These are phyloP conservation scores for Anticlea derivata DNA, from an alignment of 2,888 invertebrate genomes.

Conservation along the genomic window DNA sequence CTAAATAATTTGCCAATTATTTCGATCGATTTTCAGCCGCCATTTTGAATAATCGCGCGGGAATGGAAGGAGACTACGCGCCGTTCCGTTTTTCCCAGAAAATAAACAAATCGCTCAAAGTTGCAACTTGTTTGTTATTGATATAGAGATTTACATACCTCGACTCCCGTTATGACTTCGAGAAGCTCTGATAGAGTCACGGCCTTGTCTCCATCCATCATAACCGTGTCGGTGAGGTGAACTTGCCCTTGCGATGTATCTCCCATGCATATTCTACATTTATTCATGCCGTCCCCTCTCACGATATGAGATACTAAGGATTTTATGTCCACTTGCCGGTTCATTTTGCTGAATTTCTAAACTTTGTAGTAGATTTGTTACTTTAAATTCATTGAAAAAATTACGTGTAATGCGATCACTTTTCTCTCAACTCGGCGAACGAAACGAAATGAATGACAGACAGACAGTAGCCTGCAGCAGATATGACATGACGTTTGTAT, in stretches of 20 bases:
- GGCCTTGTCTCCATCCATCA: slow-evolving; percentile 72
- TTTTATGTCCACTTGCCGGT: slow-evolving; percentile 69
- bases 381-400: slow-evolving; percentile 1
- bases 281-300: slow-evolving; percentile 70
- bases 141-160: slow-evolving; percentile 53
- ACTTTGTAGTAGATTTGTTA: background rate
- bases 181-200: slow-evolving; percentile 71
- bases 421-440: background rate
- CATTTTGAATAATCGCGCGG: slow-evolving; percentile 61
- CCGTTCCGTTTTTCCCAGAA: slow-evolving; percentile 78
- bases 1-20: too few species aligned
- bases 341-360: slow-evolving; percentile 51
- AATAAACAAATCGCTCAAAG: slow-evolving; percentile 51
- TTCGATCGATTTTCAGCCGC: slow-evolving; percentile 40
- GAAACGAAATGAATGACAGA: background rate
- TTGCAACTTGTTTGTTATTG: slow-evolving; percentile 26
- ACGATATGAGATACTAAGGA: slow-evolving; percentile 76
- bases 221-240: slow-evolving; percentile 71
- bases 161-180: slow-evolving; percentile 70
- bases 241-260: slow-evolving; percentile 76
- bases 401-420: background rate
- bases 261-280: slow-evolving; percentile 77
- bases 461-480: too few species aligned
- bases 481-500: too few species aligned
- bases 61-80: slow-evolving; percentile 46